Percentiles rank a stretch among this genome's conserved stretches.
phyloP scores from a whole-genome alignment of 2,797 vertebrate genomes.

The Cirrhinus mrigala region DNA sequence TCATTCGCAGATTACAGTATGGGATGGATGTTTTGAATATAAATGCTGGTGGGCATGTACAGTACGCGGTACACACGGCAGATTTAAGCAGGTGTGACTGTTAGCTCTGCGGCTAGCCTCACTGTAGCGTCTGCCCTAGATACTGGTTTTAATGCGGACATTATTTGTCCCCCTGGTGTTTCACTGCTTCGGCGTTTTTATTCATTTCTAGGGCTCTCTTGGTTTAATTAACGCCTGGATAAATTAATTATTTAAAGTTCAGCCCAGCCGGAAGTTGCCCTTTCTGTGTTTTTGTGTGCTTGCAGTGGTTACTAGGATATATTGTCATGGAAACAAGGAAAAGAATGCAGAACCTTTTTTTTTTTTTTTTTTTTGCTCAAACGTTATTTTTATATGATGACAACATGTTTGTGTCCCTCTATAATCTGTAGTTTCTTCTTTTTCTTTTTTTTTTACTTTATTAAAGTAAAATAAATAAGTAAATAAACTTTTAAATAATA shows the following conservation, averaged over 20 bases:
- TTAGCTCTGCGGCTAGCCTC: slow-evolving; percentile 29
- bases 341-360: background rate
- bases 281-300: slow-evolving; percentile 34
- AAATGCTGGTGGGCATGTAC: background rate
- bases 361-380: background rate
- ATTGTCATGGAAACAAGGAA: slow-evolving; percentile 48
- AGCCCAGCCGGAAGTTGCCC: slow-evolving; percentile 49
- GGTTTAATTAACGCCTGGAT: background rate
- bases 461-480: background rate
- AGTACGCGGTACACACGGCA: background rate
- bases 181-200: background rate
- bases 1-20: slow-evolving; percentile 28
- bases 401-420: background rate
- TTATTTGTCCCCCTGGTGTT: slow-evolving; percentile 10
- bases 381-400: background rate
- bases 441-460: too few relatives aligned
- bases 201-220: background rate
- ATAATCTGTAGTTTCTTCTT: background rate
- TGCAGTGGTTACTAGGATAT: slow-evolving; percentile 53
- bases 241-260: background rate
- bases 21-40: background rate
- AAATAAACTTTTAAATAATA: too few relatives aligned
- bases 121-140: slow-evolving; percentile 6
- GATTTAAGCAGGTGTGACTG: slow-evolving; percentile 8
- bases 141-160: background rate